Evolutionary conservation across 2,797 vertebrate species (phyloP).

Genomic region (Sebastes itinus): DNA sequence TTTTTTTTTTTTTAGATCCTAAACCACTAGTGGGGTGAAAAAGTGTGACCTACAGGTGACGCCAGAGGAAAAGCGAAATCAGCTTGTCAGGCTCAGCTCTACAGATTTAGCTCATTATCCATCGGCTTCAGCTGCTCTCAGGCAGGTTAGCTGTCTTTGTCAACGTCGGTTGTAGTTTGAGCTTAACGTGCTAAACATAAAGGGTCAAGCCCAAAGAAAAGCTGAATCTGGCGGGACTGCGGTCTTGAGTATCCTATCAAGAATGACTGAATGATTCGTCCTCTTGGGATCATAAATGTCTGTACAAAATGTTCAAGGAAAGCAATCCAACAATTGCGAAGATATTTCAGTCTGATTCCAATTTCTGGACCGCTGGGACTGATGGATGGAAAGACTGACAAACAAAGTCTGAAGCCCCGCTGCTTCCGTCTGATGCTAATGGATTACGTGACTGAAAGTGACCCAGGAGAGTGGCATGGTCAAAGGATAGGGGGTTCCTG

Average conservation of each 20-base stretch:
- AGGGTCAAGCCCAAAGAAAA: background rate
- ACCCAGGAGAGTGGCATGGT: conserved; percentile 3
- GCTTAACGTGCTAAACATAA: background rate
- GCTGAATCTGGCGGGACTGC: background rate
- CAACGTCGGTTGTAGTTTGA: conserved; percentile 9
- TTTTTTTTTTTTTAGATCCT: conserved; percentile 6
- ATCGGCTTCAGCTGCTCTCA: conserved; percentile 9
- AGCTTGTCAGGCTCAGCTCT: background rate
- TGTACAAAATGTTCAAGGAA: background rate
- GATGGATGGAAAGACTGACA: background rate
- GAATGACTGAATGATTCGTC: background rate
- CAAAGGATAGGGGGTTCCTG: background rate
- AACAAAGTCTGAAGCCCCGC: background rate
- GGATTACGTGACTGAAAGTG: background rate
- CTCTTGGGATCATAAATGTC: background rate
- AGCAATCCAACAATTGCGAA: background rate
- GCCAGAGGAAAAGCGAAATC: background rate
- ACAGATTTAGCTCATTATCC: background rate
- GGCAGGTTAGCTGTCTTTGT: conserved; percentile 9
- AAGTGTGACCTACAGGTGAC: background rate
- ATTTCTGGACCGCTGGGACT: conserved; percentile 7
- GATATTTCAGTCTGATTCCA: background rate
- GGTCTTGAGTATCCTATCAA: background rate
- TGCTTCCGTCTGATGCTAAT: background rate
- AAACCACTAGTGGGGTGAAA: background rate